Base-by-base conservation (phyloP, 2,797 vertebrate genomes). In the Manis crassicaudata region DNA sequence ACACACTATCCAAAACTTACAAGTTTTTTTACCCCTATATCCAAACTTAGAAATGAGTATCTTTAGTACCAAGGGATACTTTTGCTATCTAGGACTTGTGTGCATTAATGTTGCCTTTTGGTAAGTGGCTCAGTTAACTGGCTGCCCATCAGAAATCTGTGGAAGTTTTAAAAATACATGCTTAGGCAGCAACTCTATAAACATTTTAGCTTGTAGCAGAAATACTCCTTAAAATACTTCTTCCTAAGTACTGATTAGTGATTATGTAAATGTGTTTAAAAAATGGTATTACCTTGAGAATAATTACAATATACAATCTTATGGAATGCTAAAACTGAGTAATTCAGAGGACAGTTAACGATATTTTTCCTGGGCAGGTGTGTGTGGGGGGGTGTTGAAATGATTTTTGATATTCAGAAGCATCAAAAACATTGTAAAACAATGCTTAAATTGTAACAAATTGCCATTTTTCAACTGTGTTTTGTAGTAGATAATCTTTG, bases 351-450 rank as follows among this genome's bases (percentile, higher is more conserved):
- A 88, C 95, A 82, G 35, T 88, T 52, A 79, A 50, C 46, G 32
- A 1, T 52, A 50, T 82, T 77, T 67, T 68, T 58, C 37, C 52
- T 37, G 75, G 75, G 50, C 11, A 32, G 29, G 9, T 5, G 5
- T 17, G 60, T 12, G n/a, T 7, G 12, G 4, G 29, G 29, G 40
- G 40, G 21, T 54, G 81, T 2, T 67, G 72, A 86, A 97, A 80
- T 87, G 43, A 76, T 35, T 97, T 95, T 95, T 88, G 87, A 79
- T 62, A 83, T 90, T 95, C 21, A 94, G 92, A 97, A 97, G 92
- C 90, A 97, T 77, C 96, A 94, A 92, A 95, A 95, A 54, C 65
- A 92, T 23, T 93, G 88, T 67, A 92, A 95, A 46, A 96, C n/a
- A 95, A 87, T 95, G 79, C 35, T 23, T 72, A 88, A 67, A 29